Evolutionary conservation across 2,888 invertebrate species (phyloP).

Genomic region (Melinopterus prodromus): DNA sequence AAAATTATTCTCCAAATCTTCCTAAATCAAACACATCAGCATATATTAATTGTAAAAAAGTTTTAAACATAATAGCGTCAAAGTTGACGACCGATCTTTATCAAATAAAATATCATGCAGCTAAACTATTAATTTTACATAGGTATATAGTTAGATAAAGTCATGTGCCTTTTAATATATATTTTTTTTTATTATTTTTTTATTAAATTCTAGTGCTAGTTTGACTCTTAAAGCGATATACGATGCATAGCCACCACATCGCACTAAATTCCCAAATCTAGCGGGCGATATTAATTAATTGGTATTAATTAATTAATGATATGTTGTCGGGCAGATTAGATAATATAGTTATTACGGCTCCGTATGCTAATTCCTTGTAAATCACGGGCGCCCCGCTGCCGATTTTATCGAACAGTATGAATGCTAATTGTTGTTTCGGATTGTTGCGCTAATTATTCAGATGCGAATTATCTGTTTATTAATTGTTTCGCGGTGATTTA

Average conservation of each 20-base stretch:
- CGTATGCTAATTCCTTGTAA: conserved; percentile 62
- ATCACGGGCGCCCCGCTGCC: conserved; percentile 50
- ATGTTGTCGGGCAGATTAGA: conserved; percentile 56
- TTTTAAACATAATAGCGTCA: too few relatives aligned
- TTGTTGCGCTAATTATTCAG: conserved; percentile 42
- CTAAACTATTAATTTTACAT: too few relatives aligned
- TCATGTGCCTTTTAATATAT: too few relatives aligned
- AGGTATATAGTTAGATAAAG: too few relatives aligned
- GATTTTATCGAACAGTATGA: conserved; percentile 55
- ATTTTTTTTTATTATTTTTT: too few relatives aligned
- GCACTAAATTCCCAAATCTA: neutral
- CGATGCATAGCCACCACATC: neutral
- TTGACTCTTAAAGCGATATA: neutral
- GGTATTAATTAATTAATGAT: conserved; percentile 56
- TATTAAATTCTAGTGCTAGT: neutral
- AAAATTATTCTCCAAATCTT: too few relatives aligned
- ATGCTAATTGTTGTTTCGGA: conserved; percentile 53
- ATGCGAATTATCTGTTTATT: conserved; percentile 39
- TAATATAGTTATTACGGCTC: conserved; percentile 56
- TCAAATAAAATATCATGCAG: too few relatives aligned
- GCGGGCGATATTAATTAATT: conserved; percentile 50
- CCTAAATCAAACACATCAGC: too few relatives aligned
- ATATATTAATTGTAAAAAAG: too few relatives aligned
- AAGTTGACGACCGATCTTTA: too few relatives aligned
- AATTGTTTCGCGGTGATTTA: conserved; percentile 38